Conservation (phyloP, 2,113 vertebrate species). For the Piaya cayana region DNA sequence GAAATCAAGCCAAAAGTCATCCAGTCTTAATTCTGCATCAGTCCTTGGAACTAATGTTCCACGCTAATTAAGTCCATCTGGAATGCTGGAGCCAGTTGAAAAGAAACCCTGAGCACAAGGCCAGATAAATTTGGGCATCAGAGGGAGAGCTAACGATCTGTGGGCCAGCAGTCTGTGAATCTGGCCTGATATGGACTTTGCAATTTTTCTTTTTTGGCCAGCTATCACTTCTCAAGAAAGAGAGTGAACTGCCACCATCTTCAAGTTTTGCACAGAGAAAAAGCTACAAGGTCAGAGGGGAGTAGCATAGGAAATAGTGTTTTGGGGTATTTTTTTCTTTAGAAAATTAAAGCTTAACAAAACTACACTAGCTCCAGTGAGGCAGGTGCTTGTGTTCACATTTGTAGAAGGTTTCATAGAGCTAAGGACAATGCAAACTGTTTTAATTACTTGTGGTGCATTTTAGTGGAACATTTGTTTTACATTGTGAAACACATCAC, state of each 20-base stretch:
- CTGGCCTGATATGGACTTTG: background rate
- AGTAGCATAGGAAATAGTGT: background rate
- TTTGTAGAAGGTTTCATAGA: background rate
- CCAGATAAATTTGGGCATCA: background rate
- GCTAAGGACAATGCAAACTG: background rate
- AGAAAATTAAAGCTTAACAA: background rate
- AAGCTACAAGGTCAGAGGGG: background rate
- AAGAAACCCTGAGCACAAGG: background rate
- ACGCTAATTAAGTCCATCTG: conserved; percentile 9
- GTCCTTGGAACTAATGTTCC: background rate
- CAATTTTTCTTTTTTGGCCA: background rate
- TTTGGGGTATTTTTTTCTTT: background rate
- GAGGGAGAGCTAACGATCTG: background rate
- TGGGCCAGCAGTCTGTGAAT: background rate
- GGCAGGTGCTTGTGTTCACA: background rate
- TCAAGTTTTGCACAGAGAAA: background rate
- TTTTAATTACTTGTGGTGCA: conserved; percentile 16
- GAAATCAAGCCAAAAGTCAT: background rate
- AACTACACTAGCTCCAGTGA: background rate
- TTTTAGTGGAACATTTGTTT: background rate
- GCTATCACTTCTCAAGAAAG: background rate
- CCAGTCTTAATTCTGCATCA: background rate
- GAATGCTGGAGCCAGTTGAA: background rate
- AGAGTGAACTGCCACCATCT: background rate
- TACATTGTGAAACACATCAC: background rate